Conservation (phyloP, 2,888 invertebrate genomes). For the Pogonocherus hispidulus region DNA sequence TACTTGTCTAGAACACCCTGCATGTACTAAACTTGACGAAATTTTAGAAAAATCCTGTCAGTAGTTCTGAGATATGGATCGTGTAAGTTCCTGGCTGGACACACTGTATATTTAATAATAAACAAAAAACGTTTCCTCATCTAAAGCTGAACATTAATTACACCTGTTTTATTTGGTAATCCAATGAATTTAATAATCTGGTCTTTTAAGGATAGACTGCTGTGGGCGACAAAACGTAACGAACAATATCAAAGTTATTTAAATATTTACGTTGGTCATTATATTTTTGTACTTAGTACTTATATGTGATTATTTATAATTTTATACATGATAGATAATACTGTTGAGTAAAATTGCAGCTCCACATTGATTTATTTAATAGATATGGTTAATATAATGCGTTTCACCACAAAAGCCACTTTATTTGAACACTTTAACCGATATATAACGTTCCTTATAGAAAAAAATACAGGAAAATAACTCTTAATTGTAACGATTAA, state of each 20-base stretch:
- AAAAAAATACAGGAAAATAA: constrained; percentile 35
- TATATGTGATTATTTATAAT: constrained; percentile 44
- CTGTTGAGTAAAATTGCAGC: constrained; percentile 56
- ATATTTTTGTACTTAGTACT: constrained; percentile 54
- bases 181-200: too few relatives aligned
- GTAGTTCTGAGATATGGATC: too few relatives aligned
- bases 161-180: too few relatives aligned
- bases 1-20: too few relatives aligned
- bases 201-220: not conserved
- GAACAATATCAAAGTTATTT: constrained; percentile 5
- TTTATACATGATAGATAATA: constrained; percentile 55
- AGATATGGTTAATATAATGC: constrained; percentile 54
- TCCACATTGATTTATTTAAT: constrained; percentile 54
- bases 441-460: constrained; percentile 37
- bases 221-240: constrained; percentile 1
- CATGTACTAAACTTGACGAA: too few relatives aligned
- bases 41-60: too few relatives aligned
- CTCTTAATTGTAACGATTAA: constrained; percentile 32
- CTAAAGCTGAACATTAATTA: too few relatives aligned
- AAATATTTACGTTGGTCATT: constrained; percentile 49
- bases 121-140: not conserved
- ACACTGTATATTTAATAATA: too few relatives aligned
- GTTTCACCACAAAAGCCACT: constrained; percentile 54
- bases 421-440: constrained; percentile 59
- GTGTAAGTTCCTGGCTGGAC: too few relatives aligned